A percentile compares a stretch with the other conserved stretches of the same genome.
Evolutionary conservation across 2,113 vertebrate species (phyloP).

Genomic region (Protobothrops flavoviridis): DNA sequence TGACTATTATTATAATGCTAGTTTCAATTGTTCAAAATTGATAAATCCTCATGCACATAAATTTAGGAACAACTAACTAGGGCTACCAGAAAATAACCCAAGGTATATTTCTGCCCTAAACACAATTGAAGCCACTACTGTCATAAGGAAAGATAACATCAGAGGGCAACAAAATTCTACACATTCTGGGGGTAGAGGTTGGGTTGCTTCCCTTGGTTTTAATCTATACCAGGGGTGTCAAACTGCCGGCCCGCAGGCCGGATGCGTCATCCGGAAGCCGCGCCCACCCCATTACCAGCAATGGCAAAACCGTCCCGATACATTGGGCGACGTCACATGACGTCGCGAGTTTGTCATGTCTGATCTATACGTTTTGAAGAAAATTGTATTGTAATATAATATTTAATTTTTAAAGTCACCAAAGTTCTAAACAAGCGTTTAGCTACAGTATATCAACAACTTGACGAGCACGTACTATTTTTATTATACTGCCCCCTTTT

Average conservation of each 20-base stretch:
- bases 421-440: slow-evolving; percentile 43
- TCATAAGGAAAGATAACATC: slow-evolving; percentile 14
- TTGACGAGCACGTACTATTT: slow-evolving; percentile 39
- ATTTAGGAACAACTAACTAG: slow-evolving; percentile 27
- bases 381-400: slow-evolving; percentile 51
- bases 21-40: slow-evolving; percentile 36
- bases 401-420: slow-evolving; percentile 52
- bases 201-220: slow-evolving; percentile 41
- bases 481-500: not conserved
- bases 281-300: too few relatives aligned
- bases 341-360: too few relatives aligned
- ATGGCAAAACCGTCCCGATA: too few relatives aligned
- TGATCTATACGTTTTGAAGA: slow-evolving; percentile 53
- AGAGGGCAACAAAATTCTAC: slow-evolving; percentile 58
- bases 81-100: slow-evolving; percentile 8
- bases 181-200: not conserved
- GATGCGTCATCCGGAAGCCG: too few relatives aligned
- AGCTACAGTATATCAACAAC: slow-evolving; percentile 21
- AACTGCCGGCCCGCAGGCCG: too few relatives aligned
- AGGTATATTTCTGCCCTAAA: slow-evolving; percentile 3
- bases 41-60: not conserved
- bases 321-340: too few relatives aligned
- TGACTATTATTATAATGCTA: slow-evolving; percentile 12
- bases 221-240: slow-evolving; percentile 38
- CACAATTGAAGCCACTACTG: slow-evolving; percentile 26